Percentiles rank a stretch among this genome's conserved stretches.
These are phyloP conservation scores for Callinectes sapidus DNA, from an alignment of 2,888 invertebrate genomes.

Conservation along the genomic window DNA sequence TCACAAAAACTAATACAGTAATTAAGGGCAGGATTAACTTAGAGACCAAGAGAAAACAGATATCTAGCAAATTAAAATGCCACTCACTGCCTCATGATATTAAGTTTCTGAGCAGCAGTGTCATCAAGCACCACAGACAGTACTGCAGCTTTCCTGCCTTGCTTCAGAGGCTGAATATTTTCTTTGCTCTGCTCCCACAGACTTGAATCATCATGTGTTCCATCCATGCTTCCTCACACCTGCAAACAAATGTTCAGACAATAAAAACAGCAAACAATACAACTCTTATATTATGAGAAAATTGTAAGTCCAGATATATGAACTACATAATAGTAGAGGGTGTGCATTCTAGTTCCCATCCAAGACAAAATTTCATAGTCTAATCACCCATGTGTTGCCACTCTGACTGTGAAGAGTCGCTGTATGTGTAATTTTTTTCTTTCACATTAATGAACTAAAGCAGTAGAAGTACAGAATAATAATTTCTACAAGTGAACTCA, in stretches of 20 bases:
- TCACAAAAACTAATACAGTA: not conserved
- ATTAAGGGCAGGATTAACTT: not conserved
- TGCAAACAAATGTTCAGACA: not conserved
- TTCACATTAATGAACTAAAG: no score
- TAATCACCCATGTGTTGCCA: no score
- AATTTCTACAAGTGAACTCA: no score
- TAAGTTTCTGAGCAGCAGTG: slow-evolving; percentile 57
- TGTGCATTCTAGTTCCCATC: no score
- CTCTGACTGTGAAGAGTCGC: no score
- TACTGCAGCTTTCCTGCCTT: slow-evolving; percentile 85
- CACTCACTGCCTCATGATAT: slow-evolving; percentile 67
- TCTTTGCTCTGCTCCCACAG: slow-evolving; percentile 83
- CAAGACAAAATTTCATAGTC: no score
- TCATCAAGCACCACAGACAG: slow-evolving; percentile 61
- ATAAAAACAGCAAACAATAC: not conserved
- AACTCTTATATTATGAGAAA: no score
- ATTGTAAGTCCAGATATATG: no score
- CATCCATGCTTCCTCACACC: slow-evolving; percentile 24
- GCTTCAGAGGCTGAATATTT: slow-evolving; percentile 94
- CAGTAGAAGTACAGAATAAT: no score
- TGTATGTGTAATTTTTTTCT: no score
- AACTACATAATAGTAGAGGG: no score
- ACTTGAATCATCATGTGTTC: slow-evolving; percentile 18
- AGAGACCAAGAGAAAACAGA: not conserved
- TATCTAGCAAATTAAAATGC: not conserved